phyloP scores from a whole-genome alignment of 2,888 invertebrate genomes.

The Apodemia zela region DNA sequence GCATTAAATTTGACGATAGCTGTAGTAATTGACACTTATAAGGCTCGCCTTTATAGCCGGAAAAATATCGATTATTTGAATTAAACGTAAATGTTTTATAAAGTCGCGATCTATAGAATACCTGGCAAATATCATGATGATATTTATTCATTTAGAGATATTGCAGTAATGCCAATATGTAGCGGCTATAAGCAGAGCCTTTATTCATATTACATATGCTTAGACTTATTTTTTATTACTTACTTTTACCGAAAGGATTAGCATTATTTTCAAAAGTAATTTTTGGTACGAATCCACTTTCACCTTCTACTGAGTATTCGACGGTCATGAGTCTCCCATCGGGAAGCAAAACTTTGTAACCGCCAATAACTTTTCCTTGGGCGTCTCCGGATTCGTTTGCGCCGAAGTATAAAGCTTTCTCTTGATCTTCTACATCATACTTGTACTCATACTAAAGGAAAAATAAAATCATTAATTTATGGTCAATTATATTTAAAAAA shows the following conservation, averaged over 20 bases:
- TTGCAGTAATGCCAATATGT: not conserved
- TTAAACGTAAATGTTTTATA: not conserved
- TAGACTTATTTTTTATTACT: conserved; percentile 33
- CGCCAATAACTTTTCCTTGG: conserved; percentile 83
- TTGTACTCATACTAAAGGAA: conserved; percentile 84
- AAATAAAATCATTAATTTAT: conserved; percentile 16
- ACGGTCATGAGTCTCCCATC: conserved; percentile 88
- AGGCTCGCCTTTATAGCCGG: not conserved
- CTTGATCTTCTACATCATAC: conserved; percentile 87
- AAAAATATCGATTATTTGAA: not conserved
- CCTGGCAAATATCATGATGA: not conserved
- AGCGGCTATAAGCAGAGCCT: not conserved
- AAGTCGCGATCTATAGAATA: not conserved
- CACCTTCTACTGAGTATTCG: conserved; percentile 85
- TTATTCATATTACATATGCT: not conserved
- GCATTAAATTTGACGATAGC: not conserved
- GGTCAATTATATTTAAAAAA: too few relatives aligned
- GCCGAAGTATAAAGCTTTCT: conserved; percentile 84
- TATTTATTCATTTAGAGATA: too few relatives aligned
- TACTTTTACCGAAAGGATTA: conserved; percentile 75
- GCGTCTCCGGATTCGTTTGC: conserved; percentile 84
- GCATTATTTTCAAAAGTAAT: conserved; percentile 83
- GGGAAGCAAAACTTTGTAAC: conserved; percentile 84
- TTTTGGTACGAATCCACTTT: conserved; percentile 86
- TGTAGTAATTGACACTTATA: not conserved